Percentiles rank a stretch among this genome's conserved stretches.
These are phyloP conservation scores for Azemiops feae DNA, from an alignment of 2,113 vertebrate species.

Conservation along the genomic window DNA sequence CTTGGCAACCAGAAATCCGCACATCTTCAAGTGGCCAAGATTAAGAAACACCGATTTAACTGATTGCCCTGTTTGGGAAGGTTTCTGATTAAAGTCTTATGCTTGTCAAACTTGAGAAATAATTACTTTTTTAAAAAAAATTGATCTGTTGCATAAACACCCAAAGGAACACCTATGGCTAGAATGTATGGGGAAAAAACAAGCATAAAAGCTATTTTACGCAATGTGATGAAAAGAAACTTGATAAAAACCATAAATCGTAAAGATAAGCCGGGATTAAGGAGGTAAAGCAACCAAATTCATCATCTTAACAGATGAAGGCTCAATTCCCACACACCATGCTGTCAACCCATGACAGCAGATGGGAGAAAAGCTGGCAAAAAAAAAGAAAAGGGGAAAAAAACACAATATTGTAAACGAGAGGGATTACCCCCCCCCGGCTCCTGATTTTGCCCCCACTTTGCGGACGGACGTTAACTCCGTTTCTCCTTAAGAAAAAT, in stretches of 20 bases:
- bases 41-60: no score
- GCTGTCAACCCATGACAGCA: not conserved
- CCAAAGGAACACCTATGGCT: not conserved
- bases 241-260: not conserved
- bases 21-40: no score
- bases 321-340: not conserved
- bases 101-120: not conserved
- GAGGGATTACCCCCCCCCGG: no score
- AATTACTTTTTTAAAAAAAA: no score
- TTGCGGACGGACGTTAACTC: not conserved
- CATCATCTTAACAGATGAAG: not conserved
- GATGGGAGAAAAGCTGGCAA: not conserved
- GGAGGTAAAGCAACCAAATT: not conserved
- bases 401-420: not conserved
- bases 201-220: not conserved
- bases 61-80: not conserved
- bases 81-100: not conserved
- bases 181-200: not conserved
- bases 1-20: no score
- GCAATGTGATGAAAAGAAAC: not conserved
- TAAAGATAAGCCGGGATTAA: not conserved
- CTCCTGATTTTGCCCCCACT: not conserved
- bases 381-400: not conserved
- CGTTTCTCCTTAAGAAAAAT: not conserved
- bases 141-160: not conserved